phyloP scores from a whole-genome alignment of 2,888 invertebrate genomes.

The Buathra laborator region DNA sequence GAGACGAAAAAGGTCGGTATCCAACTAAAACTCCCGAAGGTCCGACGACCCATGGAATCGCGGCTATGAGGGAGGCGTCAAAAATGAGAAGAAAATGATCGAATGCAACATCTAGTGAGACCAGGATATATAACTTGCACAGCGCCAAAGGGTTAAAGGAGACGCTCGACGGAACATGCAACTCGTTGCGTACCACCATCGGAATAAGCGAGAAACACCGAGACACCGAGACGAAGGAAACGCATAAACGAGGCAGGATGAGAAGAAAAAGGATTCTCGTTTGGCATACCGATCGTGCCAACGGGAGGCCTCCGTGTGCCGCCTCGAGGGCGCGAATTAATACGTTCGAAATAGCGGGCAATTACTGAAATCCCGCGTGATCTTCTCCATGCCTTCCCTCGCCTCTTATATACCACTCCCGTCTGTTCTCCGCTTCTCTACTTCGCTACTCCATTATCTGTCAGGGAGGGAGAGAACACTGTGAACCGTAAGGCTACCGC shows the following conservation, averaged over 20 bases:
- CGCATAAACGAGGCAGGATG: conserved; percentile 6
- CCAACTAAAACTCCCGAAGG: conserved; percentile 12
- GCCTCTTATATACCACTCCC: not conserved
- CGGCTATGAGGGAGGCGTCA: not conserved
- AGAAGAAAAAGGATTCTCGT: conserved; percentile 52
- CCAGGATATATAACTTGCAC: not conserved
- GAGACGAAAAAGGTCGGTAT: conserved; percentile 37
- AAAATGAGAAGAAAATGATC: too few species aligned
- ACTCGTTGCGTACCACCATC: conserved; percentile 35
- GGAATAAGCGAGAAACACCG: conserved; percentile 25
- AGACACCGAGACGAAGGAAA: conserved; percentile 7
- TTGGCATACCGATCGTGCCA: conserved; percentile 68
- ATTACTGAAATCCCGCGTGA: conserved; percentile 65
- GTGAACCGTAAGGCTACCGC: conserved; percentile 57
- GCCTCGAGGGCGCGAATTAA: conserved; percentile 68
- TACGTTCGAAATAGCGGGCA: conserved; percentile 68
- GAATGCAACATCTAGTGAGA: not conserved
- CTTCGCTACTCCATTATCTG: conserved; percentile 56
- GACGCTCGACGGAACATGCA: not conserved
- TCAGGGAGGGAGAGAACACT: conserved; percentile 39
- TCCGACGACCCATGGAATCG: conserved; percentile 32
- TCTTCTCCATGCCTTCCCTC: conserved; percentile 55
- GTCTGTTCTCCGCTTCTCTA: not conserved
- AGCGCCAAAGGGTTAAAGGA: too few species aligned
- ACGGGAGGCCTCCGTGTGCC: conserved; percentile 22